A percentile compares a stretch with the other conserved stretches of the same genome.
These are phyloP conservation scores for Brevimyrus niger DNA, from an alignment of 2,113 vertebrate species.

Conservation along the genomic window DNA sequence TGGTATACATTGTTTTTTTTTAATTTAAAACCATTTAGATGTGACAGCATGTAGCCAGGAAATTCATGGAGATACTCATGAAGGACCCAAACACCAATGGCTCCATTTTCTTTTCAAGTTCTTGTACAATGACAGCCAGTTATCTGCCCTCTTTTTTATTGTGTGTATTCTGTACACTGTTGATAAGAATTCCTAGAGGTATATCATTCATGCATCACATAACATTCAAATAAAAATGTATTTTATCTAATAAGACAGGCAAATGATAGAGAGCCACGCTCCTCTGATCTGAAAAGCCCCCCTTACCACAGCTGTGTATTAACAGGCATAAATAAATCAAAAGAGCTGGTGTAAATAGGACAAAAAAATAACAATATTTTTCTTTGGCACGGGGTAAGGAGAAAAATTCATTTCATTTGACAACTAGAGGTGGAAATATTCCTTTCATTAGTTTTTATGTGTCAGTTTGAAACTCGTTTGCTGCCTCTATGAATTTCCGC, in stretches of 20 bases:
- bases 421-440: neutral
- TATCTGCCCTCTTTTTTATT: neutral
- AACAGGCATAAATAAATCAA: neutral
- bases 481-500: neutral
- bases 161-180: neutral
- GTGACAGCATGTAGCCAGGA: neutral
- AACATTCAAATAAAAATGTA: neutral
- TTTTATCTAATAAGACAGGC: constrained; percentile 3
- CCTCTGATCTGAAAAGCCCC: neutral
- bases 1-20: neutral
- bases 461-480: neutral
- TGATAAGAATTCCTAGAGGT: constrained; percentile 2
- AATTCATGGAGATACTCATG: neutral
- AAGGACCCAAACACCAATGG: neutral
- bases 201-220: neutral
- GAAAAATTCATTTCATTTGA: neutral
- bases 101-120: neutral
- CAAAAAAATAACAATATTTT: neutral
- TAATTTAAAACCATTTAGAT: neutral
- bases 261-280: neutral
- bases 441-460: neutral
- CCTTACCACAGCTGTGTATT: neutral
- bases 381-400: neutral
- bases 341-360: neutral
- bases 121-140: neutral